Base-by-base conservation (phyloP, 1,140 invertebrate species). In the Drosophila kohkoa region DNA sequence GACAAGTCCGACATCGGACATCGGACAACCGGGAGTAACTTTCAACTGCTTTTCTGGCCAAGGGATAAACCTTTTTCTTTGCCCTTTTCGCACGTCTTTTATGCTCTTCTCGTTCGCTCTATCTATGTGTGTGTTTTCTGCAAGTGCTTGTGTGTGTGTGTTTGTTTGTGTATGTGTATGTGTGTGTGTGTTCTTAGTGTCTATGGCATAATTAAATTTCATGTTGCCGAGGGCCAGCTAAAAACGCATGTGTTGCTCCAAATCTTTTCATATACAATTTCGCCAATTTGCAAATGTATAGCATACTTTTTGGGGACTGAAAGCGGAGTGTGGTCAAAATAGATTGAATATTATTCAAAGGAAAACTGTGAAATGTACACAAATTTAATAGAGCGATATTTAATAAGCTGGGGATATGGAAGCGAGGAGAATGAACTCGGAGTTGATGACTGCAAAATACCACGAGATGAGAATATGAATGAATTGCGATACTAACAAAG, bases 191-290 rank as follows among this genome's bases (percentile, higher is more conserved):
- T 81, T 48, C 60, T 25, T 69, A 67, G 70, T 77, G 72, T 80
- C 80, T 78, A 83, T 88, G 70, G 85, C 73, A 89, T 88, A 87
- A 88, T 87, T 87, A 83, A 87, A 88, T 87, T 87, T 88, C 54
- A 83, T 89, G 77, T 83, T 45, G 72, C 82, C 68, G 48, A 35
- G 32, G 71, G 82, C 43, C 60, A 58, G 75, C 28, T 43, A 48
- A 64, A 58, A 71, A 45, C 43, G 58, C 72, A 59, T 65, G 60
- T 62, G 72, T 45, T 54, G 55, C 38, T 38, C 46, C 8, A 72
- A 79, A 75, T 81, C 75, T 41, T 32, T 57, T 57, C 48, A 38
- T 46, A 57, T 32, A 55, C 43, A 76, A 63, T 68, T 74, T 78
- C 41, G 64, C 5, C 64, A 81, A 67, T 74, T 67, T 58, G 54